Conservation (phyloP, 2,888 invertebrate species). For the Drosophila merina region DNA sequence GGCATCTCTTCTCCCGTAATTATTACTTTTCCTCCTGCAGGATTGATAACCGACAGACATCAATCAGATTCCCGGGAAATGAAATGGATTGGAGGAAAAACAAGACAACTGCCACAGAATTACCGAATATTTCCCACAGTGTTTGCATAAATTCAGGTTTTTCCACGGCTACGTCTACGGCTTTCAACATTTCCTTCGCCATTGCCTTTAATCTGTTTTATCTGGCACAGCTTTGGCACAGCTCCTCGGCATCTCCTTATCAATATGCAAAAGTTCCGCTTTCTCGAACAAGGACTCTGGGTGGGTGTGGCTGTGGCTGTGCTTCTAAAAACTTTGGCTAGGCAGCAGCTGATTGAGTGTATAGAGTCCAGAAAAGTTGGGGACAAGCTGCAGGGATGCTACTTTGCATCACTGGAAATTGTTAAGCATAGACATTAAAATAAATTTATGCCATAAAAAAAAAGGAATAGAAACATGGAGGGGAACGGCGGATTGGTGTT, state of each 20-base stretch:
- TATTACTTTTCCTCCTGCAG: constrained; percentile 51
- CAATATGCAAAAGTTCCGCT: constrained; percentile 73
- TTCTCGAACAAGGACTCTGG: constrained; percentile 2
- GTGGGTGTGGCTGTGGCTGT: too few species aligned
- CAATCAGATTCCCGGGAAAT: constrained; percentile 56
- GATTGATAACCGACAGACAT: constrained; percentile 71
- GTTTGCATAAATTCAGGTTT: neutral
- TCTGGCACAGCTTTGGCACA: constrained; percentile 33
- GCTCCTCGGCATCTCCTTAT: constrained; percentile 54
- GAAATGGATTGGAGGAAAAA: constrained; percentile 15
- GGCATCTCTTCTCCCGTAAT: constrained; percentile 50
- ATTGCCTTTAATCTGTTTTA: constrained; percentile 70
- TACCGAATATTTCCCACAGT: neutral
- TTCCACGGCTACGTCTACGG: neutral
- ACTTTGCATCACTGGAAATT: constrained; percentile 60
- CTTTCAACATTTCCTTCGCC: constrained; percentile 19
- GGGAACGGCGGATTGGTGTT: neutral
- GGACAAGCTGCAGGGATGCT: neutral
- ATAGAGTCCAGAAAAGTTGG: constrained; percentile 24
- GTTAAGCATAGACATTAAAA: constrained; percentile 80
- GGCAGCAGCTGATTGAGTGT: constrained; percentile 51
- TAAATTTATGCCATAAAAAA: constrained; percentile 75
- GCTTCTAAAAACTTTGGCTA: constrained; percentile 32
- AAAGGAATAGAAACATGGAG: constrained; percentile 12
- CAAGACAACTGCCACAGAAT: constrained; percentile 9